Evolutionary conservation across 2,888 invertebrate species (phyloP).

Genomic region (Myathropa florea): DNA sequence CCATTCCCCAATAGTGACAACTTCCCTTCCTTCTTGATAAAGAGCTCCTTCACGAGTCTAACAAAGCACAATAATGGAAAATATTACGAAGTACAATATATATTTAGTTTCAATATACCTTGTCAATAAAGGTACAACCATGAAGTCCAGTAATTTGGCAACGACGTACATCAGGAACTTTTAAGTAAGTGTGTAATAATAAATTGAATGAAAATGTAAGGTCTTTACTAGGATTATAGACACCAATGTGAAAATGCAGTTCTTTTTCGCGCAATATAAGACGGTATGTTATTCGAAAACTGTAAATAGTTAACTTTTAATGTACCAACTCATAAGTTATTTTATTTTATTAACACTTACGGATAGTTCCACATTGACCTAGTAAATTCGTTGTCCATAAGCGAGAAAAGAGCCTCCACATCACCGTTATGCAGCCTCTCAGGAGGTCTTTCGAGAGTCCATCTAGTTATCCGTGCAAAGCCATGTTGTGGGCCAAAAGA

Average conservation of each 20-base stretch:
- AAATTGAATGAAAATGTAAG: slow-evolving; percentile 95
- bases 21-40: slow-evolving; percentile 94
- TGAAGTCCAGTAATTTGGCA: slow-evolving; percentile 96
- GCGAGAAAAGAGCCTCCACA: slow-evolving; percentile 94
- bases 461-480: slow-evolving; percentile 95
- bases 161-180: slow-evolving; percentile 95
- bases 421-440: slow-evolving; percentile 94
- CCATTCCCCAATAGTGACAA: slow-evolving; percentile 94
- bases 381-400: slow-evolving; percentile 96
- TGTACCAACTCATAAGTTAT: background rate
- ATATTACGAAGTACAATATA: background rate
- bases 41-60: slow-evolving; percentile 92
- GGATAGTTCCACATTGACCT: slow-evolving; percentile 97
- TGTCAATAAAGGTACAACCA: slow-evolving; percentile 94
- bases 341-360: slow-evolving; percentile 81
- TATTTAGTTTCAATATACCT: slow-evolving; percentile 82
- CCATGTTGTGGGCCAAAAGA: slow-evolving; percentile 97
- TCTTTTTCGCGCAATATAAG: slow-evolving; percentile 95
- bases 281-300: slow-evolving; percentile 95
- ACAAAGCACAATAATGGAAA: background rate
- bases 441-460: slow-evolving; percentile 94
- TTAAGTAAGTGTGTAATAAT: slow-evolving; percentile 96
- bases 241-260: slow-evolving; percentile 94
- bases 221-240: slow-evolving; percentile 96
- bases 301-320: slow-evolving; percentile 76